These are phyloP conservation scores for Tenrec ecaudatus DNA, from an alignment of 2,113 vertebrate genomes.

Conservation along the genomic window DNA sequence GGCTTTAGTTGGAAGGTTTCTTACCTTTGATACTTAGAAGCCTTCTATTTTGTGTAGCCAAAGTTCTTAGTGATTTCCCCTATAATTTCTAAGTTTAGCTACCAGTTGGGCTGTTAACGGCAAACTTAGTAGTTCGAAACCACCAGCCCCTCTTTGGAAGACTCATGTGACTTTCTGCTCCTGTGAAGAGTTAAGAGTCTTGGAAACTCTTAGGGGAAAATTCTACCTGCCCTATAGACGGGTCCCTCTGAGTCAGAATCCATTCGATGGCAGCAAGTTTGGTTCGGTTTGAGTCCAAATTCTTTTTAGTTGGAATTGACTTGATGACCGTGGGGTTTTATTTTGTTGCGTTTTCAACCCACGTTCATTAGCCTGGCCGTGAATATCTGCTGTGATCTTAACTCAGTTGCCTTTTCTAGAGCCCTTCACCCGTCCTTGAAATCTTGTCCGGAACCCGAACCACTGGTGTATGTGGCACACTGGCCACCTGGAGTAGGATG, in stretches of 20 bases:
- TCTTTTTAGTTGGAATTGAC: too few species aligned
- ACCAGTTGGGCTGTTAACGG: not conserved
- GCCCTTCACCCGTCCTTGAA: not conserved
- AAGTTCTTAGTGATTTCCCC: not conserved
- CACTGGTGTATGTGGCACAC: not conserved
- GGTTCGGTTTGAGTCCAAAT: too few species aligned
- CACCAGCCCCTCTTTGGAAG: too few species aligned
- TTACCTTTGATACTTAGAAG: constrained; percentile 6
- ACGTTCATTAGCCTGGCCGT: not conserved
- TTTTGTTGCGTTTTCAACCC: too few species aligned
- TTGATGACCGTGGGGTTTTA: too few species aligned
- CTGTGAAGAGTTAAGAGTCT: too few species aligned
- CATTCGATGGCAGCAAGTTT: too few species aligned
- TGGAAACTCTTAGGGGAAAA: too few species aligned
- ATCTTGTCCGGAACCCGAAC: not conserved
- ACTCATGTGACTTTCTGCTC: too few species aligned
- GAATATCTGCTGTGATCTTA: not conserved
- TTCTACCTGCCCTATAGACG: too few species aligned
- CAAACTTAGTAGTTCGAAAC: too few species aligned
- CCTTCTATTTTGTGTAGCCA: not conserved
- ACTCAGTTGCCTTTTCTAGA: not conserved
- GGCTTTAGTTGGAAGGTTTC: not conserved
- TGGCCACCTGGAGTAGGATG: not conserved
- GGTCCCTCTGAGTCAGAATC: too few species aligned
- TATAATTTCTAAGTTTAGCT: not conserved